Evolutionary conservation across 2,797 vertebrate genomes (phyloP).

Genomic region (Enteromius radiatus): DNA sequence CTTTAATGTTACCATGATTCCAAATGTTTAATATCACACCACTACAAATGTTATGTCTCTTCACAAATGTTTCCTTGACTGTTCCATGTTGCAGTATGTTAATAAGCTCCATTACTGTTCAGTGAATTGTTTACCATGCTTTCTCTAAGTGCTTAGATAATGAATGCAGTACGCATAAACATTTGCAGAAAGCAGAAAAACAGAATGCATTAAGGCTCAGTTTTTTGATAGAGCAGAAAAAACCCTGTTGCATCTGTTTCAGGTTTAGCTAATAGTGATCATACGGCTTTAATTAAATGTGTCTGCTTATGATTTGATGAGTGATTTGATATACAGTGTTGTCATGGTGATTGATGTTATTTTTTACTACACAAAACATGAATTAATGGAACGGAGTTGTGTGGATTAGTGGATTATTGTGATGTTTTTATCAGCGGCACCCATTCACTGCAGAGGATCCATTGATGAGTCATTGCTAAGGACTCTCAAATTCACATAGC

Average conservation of each 20-base stretch:
- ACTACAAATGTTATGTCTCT: slow-evolving; percentile 35
- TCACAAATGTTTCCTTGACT: background rate
- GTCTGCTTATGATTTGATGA: background rate
- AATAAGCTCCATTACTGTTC: slow-evolving; percentile 36
- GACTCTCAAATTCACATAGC: background rate
- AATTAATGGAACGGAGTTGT: background rate
- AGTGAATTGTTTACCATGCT: slow-evolving; percentile 42
- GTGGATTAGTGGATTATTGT: background rate
- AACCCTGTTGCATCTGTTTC: background rate
- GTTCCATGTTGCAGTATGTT: slow-evolving; percentile 14
- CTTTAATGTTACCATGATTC: background rate
- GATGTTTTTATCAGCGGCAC: background rate
- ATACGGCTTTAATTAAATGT: background rate
- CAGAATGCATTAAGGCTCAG: background rate
- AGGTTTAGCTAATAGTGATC: background rate
- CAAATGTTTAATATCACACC: background rate
- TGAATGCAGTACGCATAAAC: slow-evolving; percentile 13
- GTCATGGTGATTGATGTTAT: background rate
- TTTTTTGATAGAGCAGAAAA: slow-evolving; percentile 48
- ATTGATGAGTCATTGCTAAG: background rate
- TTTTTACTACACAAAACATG: background rate
- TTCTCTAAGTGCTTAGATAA: slow-evolving; percentile 18
- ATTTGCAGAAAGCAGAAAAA: slow-evolving; percentile 14
- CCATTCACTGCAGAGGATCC: background rate
- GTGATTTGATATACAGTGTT: background rate